Base-by-base conservation (phyloP, 2,797 vertebrate species). In the Mus minutoides region DNA sequence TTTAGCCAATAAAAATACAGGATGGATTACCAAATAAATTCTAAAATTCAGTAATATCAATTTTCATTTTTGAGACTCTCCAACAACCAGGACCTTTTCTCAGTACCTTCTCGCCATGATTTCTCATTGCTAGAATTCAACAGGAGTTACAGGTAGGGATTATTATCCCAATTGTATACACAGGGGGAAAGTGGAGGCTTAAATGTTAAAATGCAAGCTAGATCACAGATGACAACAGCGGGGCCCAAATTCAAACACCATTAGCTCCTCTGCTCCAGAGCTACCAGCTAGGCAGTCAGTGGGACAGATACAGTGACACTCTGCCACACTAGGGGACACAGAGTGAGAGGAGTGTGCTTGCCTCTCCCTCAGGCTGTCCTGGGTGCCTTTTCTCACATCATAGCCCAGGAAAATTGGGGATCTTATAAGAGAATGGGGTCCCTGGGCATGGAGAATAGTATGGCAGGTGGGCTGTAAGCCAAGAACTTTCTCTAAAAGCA, bases 231-330 rank as follows among this genome's bases (percentile, higher is more conserved):
- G 43, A 54, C 22, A 16, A 24, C 11, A 43, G 11, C 2, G 8
- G 56, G 75, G 43, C 37, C 79, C 67, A 46, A 76, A 77, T 26
- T 85, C 78, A 73, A 90, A 76, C 26, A 0, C 0, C 0, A 2
- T 54, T 13, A 49, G 5, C 4, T 71, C 37, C 62, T 91, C 56
- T 49, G 69, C 34, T 84, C 43, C 34, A 4, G 52, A 80, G 46
- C 49, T 12, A 10, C 21, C 12, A 29, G 69, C n/a, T 1, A 0
- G 6, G 40, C 0, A 1, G 49, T 73, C 9, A 2, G 1, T 2
- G 40, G 46, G 4, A 4, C 31, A 87, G 64, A 26, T 16, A 26
- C 31, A 86, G 62, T 16, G 43, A 24, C 43, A 26, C 19, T 69
- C 31, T 69, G 19, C 31, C 34, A 52, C 40, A 26, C 34, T 17